Base-by-base conservation (phyloP, 1,140 invertebrate species). In the Neelides sp. region DNA sequence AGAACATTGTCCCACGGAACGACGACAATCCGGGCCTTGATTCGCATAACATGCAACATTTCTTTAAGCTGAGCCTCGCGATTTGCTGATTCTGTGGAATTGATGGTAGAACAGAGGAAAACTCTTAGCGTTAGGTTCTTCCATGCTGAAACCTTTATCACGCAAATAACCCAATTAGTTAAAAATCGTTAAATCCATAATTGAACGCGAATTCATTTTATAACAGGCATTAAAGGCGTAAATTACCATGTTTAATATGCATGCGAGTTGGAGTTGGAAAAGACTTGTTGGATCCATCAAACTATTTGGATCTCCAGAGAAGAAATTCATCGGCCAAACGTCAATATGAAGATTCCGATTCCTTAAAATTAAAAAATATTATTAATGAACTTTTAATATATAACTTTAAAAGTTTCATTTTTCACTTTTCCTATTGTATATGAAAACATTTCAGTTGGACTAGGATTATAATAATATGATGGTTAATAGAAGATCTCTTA, bases 191-290 rank as follows among this genome's bases (percentile, higher is more conserved):
- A 39, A 26, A 26, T n/a, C n/a, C n/a, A n/a, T n/a, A n/a, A n/a
- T n/a, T n/a, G 32, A 19, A n/a, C 32, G n/a, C 37, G 26, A 5
- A 44, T 5, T 1, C 44, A 54, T 17, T 34, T 37, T 2, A 24
- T 34, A 20, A 43, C 4, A 39, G 12, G 13, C 15, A 13, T 17
- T 2, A 17, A 19, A 13, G 8, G 32, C 13, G 19, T 0, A 2
- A 28, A 48, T 58, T 50, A 88, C 80, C 82, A 98, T 98, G 61
- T 92, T 86, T 15, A 97, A 78, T 49, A 99, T 95, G 61, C 93
- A 96, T 1, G 93, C 91, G 40, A 98, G 67, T 69, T 99, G 95
- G 62, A 98, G 78, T 74, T 96, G 84, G 68, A 98, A 98, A 42
- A 98, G 72, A 57, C 80, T 90, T 34, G 81, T 89, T 61, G 81